These are phyloP conservation scores for Leptinotarsa juncta DNA, from an alignment of 2,888 invertebrate species.

Conservation along the genomic window DNA sequence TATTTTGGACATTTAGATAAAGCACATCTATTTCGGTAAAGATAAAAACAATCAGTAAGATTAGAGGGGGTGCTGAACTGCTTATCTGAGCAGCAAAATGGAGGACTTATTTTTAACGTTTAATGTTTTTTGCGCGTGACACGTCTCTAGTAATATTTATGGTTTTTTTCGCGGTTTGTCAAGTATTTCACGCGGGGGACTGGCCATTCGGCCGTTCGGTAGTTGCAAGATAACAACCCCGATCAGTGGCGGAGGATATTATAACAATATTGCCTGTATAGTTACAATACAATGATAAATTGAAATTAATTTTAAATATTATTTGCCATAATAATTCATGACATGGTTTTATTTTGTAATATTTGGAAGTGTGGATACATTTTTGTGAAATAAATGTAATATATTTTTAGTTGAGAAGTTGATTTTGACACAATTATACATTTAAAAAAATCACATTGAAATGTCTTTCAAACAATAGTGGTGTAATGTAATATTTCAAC, in stretches of 20 bases:
- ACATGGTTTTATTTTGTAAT: no score
- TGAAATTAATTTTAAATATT: no score
- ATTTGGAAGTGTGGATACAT: no score
- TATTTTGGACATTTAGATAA: conserved; percentile 39
- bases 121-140: conserved; percentile 57
- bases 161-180: conserved; percentile 52
- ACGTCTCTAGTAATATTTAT: conserved; percentile 55
- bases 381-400: no score
- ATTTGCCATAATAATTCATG: no score
- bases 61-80: conserved; percentile 39
- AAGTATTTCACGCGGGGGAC: conserved; percentile 50
- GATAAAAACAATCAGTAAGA: conserved; percentile 47
- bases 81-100: conserved; percentile 54
- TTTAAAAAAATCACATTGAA: no score
- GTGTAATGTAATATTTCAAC: no score
- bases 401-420: no score
- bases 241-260: conserved; percentile 29
- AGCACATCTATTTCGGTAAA: conserved; percentile 33
- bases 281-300: no score
- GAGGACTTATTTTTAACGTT: conserved; percentile 55
- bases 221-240: conserved; percentile 37
- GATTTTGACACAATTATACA: no score
- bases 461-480: no score
- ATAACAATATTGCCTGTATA: neutral
- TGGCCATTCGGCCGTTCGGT: conserved; percentile 33